phyloP scores from a whole-genome alignment of 2,113 vertebrate genomes.

The Pleuronectes platessa region DNA sequence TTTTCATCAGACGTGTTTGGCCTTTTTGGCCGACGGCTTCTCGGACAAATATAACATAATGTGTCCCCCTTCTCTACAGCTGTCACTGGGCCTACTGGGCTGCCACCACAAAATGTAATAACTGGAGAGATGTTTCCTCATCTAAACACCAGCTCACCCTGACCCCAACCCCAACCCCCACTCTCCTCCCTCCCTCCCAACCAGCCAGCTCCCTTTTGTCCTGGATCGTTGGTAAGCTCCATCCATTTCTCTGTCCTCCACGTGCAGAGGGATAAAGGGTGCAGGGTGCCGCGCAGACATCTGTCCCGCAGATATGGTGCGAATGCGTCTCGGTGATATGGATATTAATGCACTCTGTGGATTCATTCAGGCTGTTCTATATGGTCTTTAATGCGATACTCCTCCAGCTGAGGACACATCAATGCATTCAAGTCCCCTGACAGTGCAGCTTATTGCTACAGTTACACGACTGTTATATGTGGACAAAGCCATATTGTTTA shows the following conservation, averaged over 20 bases:
- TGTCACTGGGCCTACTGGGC: conserved; percentile 55
- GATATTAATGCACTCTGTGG: conserved; percentile 56
- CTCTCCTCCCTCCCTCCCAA: conserved; percentile 25
- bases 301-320: conserved; percentile 63
- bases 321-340: conserved; percentile 65
- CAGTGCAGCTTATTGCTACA: conserved; percentile 35
- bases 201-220: conserved; percentile 63
- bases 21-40: conserved; percentile 49
- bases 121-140: conserved; percentile 56
- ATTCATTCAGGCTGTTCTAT: conserved; percentile 45
- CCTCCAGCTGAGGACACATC: conserved; percentile 13
- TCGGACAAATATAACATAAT: conserved; percentile 39
- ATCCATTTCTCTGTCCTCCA: conserved; percentile 49
- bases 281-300: conserved; percentile 58
- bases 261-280: conserved; percentile 48
- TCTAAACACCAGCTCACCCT: conserved; percentile 31
- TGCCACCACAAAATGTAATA: conserved; percentile 60
- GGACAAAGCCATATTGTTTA: not conserved
- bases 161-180: not conserved
- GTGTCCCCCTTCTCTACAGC: conserved; percentile 14
- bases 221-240: conserved; percentile 68
- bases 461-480: conserved; percentile 18
- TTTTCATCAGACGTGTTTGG: conserved; percentile 51
- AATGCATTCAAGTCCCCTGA: conserved; percentile 31
- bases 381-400: conserved; percentile 29